phyloP scores from a whole-genome alignment of 1,140 invertebrate species.

The Trachymyrmex cornetzi region DNA sequence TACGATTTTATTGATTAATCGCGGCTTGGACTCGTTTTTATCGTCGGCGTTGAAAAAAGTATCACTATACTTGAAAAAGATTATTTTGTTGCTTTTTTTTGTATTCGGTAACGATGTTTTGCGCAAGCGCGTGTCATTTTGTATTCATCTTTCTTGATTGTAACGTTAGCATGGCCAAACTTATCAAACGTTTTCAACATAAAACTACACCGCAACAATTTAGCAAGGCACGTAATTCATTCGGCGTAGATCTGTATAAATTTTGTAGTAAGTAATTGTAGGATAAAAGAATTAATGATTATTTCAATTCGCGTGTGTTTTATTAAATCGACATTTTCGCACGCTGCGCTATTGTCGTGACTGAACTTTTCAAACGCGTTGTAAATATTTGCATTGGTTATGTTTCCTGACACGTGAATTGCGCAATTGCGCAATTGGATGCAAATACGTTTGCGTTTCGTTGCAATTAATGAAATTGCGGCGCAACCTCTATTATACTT shows the following conservation, averaged over 20 bases:
- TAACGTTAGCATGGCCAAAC: background rate
- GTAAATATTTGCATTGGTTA: background rate
- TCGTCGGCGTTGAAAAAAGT: background rate
- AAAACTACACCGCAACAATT: background rate
- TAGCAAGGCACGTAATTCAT: background rate
- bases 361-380: background rate
- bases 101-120: slow-evolving; percentile 14
- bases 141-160: slow-evolving; percentile 30
- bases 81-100: background rate
- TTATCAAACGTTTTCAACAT: background rate
- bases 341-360: background rate
- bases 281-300: background rate
- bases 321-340: background rate
- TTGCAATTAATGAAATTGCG: background rate
- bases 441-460: slow-evolving; percentile 16
- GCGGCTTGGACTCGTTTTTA: background rate
- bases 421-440: background rate
- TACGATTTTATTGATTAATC: slow-evolving; percentile 34
- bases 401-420: slow-evolving; percentile 7
- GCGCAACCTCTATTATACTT: background rate
- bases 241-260: background rate
- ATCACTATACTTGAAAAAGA: background rate
- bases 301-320: background rate
- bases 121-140: background rate
- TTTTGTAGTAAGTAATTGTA: slow-evolving; percentile 7